Percentiles rank a stretch among this genome's conserved stretches.
Conservation (phyloP, 2,797 vertebrate species). For the Tachyglossus aculeatus region DNA sequence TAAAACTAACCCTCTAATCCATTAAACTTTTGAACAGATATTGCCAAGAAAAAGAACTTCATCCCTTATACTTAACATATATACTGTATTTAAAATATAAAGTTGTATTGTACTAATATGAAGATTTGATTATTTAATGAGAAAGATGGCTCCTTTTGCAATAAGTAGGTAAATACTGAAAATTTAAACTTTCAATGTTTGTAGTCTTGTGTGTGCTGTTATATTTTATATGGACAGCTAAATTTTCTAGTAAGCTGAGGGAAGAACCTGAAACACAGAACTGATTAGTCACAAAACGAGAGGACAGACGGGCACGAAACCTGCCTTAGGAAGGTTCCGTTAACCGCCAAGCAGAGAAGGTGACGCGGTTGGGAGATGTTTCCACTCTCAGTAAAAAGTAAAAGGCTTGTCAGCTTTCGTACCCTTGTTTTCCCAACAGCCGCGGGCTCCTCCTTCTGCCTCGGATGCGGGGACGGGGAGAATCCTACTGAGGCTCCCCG, state of each 20-base stretch:
- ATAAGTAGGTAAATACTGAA: slow-evolving; percentile 82
- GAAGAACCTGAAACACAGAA: slow-evolving; percentile 70
- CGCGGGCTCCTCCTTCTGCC: too few species aligned
- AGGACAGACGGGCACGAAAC: slow-evolving; percentile 48
- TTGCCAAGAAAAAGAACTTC: slow-evolving; percentile 75
- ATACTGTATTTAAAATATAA: slow-evolving; percentile 81
- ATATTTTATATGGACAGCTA: slow-evolving; percentile 76
- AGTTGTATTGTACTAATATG: slow-evolving; percentile 83
- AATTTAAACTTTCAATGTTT: slow-evolving; percentile 75
- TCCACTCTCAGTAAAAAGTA: slow-evolving; percentile 28
- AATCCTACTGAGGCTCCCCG: too few species aligned
- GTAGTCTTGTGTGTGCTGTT: slow-evolving; percentile 76
- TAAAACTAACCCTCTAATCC: slow-evolving; percentile 80
- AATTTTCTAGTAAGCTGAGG: slow-evolving; percentile 69
- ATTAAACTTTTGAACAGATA: slow-evolving; percentile 78
- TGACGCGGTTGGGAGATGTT: slow-evolving; percentile 60
- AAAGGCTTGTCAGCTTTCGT: slow-evolving; percentile 76
- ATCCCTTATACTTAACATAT: slow-evolving; percentile 76
- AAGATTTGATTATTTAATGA: slow-evolving; percentile 80
- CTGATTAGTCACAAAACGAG: slow-evolving; percentile 51
- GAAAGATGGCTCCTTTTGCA: slow-evolving; percentile 82
- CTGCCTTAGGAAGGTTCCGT: slow-evolving; percentile 43
- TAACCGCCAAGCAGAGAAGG: slow-evolving; percentile 58
- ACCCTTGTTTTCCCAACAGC: slow-evolving; percentile 58
- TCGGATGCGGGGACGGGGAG: too few species aligned